These are phyloP conservation scores for Planiliza haematocheilus DNA, from an alignment of 2,113 vertebrate genomes.

Conservation along the genomic window DNA sequence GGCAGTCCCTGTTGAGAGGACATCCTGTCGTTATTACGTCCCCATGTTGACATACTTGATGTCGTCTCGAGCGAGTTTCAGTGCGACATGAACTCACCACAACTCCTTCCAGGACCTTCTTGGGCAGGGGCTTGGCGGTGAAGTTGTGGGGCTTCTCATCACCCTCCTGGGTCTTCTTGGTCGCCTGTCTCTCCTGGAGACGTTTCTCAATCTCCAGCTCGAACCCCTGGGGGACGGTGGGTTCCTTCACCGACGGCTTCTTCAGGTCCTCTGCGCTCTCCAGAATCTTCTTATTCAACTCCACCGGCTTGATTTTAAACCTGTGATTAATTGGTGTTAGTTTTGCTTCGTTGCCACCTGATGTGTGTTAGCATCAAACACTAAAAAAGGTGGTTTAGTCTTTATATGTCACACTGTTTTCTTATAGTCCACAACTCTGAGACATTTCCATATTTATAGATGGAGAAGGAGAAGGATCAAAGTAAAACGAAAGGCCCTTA, in stretches of 20 bases:
- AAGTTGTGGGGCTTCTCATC: conserved; percentile 83
- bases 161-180: conserved; percentile 82
- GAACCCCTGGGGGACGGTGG: conserved; percentile 88
- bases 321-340: no score
- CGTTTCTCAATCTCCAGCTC: conserved; percentile 92
- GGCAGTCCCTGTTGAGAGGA: conserved; percentile 89
- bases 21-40: no score
- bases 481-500: conserved; percentile 71
- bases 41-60: no score
- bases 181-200: conserved; percentile 86
- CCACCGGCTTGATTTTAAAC: conserved; percentile 92
- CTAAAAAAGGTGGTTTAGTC: no score
- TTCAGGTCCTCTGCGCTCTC: conserved; percentile 84
- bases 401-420: no score
- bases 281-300: conserved; percentile 89
- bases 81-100: conserved; percentile 83
- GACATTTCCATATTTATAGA: no score
- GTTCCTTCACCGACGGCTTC: conserved; percentile 86
- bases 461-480: no score
- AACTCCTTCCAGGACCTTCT: conserved; percentile 89
- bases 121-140: conserved; percentile 89
- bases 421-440: no score
- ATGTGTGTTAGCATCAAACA: no score
- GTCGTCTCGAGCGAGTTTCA: no score
- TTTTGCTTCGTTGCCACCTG: no score